Conservation (phyloP, 1,140 invertebrate genomes). For the Trissolcus basalis region DNA sequence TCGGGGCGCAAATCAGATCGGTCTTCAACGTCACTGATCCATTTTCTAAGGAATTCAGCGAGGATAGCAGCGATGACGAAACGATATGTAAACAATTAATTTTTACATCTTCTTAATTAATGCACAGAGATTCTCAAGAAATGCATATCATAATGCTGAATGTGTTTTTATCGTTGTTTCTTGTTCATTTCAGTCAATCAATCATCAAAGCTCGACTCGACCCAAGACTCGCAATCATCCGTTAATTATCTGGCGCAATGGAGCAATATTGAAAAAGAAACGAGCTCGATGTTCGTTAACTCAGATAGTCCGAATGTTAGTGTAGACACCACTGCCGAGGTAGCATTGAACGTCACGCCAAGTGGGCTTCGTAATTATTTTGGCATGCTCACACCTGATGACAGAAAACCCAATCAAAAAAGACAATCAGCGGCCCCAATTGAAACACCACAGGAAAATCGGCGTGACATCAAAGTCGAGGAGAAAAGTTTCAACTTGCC, state of each 20-base stretch:
- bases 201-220: constrained; percentile 1
- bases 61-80: constrained; percentile 30
- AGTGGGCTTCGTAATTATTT: neutral
- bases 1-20: constrained; percentile 42
- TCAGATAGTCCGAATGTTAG: neutral
- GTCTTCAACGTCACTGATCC: constrained; percentile 44
- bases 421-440: neutral
- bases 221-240: constrained; percentile 12
- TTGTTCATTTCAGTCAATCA: constrained; percentile 7
- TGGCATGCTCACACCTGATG: neutral
- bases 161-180: neutral
- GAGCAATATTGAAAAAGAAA: neutral
- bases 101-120: neutral
- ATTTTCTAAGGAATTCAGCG: constrained; percentile 41
- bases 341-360: too few relatives aligned
- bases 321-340: neutral
- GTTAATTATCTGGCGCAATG: constrained; percentile 25
- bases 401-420: neutral
- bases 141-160: too few relatives aligned
- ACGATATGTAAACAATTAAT: constrained; percentile 17
- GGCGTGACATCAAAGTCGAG: neutral
- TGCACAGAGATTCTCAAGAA: too few relatives aligned
- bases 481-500: too few relatives aligned
- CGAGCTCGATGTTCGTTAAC: constrained; percentile 5
- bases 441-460: neutral